A percentile compares a stretch with the other conserved stretches of the same genome.
Conservation (phyloP, 1,140 invertebrate genomes). For the Scylla paramamosain region DNA sequence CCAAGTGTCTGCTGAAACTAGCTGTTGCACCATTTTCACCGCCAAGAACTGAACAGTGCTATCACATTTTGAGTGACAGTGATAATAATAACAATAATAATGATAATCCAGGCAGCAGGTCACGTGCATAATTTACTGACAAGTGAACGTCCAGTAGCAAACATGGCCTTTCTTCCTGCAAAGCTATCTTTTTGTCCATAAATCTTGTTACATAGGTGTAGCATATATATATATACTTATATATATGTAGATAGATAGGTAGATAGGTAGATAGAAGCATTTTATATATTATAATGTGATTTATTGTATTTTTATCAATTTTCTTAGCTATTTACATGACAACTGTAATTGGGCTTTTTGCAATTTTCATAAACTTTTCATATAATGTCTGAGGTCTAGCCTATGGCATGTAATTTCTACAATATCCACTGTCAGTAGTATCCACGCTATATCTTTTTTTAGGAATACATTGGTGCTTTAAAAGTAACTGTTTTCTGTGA, state of each 20-base stretch:
- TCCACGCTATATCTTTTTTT: conserved; percentile 46
- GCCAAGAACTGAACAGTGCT: conserved; percentile 30
- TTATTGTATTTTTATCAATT: conserved; percentile 55
- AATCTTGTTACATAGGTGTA: conserved; percentile 69
- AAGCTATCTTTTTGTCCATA: conserved; percentile 37
- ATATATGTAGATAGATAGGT: conserved; percentile 28
- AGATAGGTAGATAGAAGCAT: neutral
- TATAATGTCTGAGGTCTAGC: conserved; percentile 34
- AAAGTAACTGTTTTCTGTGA: conserved; percentile 73
- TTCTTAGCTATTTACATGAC: conserved; percentile 40
- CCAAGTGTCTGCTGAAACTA: neutral
- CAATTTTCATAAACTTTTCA: conserved; percentile 16
- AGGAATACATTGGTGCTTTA: conserved; percentile 69
- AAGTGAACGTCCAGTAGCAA: conserved; percentile 68
- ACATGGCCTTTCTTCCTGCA: conserved; percentile 59
- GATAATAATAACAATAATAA: conserved; percentile 30
- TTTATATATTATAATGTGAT: conserved; percentile 35
- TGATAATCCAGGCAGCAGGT: conserved; percentile 64
- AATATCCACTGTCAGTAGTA: conserved; percentile 46
- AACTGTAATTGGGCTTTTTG: neutral
- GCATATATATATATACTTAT: conserved; percentile 53
- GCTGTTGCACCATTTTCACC: conserved; percentile 1
- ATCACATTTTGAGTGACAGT: neutral
- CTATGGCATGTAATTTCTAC: conserved; percentile 43
- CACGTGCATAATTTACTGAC: conserved; percentile 44